phyloP scores from a whole-genome alignment of 2,888 invertebrate species.

The Spilosoma lubricipeda region DNA sequence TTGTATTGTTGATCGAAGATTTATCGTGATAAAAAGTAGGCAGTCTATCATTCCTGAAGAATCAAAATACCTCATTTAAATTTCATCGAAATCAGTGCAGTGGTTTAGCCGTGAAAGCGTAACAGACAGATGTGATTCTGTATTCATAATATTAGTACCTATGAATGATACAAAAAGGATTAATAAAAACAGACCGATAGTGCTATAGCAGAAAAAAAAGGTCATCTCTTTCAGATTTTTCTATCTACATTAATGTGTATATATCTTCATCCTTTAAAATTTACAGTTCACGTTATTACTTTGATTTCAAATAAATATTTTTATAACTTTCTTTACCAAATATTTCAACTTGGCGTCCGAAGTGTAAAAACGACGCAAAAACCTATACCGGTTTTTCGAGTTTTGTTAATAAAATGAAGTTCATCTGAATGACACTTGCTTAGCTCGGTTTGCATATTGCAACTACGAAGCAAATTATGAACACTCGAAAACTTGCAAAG shows the following conservation, averaged over 20 bases:
- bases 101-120: no score
- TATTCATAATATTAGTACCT: no score
- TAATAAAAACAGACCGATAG: not conserved
- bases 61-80: no score
- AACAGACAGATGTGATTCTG: no score
- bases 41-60: no score
- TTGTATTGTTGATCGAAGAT: no score
- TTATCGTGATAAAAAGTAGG: no score
- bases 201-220: not conserved
- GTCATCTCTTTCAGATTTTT: not conserved
- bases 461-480: not conserved
- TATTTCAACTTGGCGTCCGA: not conserved
- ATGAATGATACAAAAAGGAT: not conserved
- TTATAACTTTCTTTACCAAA: not conserved
- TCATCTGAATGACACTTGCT: constrained; percentile 11
- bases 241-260: not conserved
- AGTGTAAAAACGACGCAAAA: not conserved
- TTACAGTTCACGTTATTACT: no score
- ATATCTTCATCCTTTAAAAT: no score
- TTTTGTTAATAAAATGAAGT: constrained; percentile 11
- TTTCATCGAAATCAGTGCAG: no score
- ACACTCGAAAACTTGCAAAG: not conserved
- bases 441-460: constrained; percentile 7
- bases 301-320: no score
- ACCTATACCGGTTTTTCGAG: constrained; percentile 6